Percentiles rank a stretch among this genome's conserved stretches.
phyloP scores from a whole-genome alignment of 2,113 vertebrate genomes.

The Crotalus tigris region DNA sequence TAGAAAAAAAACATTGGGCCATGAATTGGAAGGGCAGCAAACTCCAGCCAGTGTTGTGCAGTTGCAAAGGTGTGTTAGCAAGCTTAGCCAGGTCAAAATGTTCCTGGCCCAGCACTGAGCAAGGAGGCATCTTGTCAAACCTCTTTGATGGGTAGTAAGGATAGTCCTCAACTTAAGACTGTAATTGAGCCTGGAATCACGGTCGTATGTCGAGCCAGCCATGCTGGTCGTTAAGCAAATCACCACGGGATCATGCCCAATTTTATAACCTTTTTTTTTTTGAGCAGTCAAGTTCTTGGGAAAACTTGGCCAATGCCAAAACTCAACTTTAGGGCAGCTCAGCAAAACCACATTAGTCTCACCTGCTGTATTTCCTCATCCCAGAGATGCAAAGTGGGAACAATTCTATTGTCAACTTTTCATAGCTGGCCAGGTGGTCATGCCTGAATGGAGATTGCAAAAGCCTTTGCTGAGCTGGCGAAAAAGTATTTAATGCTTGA shows the following conservation, averaged over 20 bases:
- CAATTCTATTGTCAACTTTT: not conserved
- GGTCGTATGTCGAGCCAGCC: not conserved
- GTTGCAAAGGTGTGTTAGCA: not conserved
- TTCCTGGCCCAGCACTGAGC: not conserved
- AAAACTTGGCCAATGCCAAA: not conserved
- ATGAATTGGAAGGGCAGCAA: not conserved
- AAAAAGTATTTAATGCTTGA: not conserved
- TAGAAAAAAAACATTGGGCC: not conserved
- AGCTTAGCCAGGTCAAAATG: not conserved
- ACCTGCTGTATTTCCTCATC: not conserved
- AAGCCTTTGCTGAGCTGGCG: not conserved
- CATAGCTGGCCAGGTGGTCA: too few relatives aligned
- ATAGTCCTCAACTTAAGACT: not conserved
- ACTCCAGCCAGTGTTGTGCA: not conserved
- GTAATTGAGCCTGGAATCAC: not conserved
- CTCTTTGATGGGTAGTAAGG: not conserved
- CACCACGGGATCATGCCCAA: rapidly evolving
- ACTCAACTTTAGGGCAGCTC: not conserved
- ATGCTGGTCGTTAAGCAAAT: not conserved
- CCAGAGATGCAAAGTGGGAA: not conserved
- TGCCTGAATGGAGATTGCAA: not conserved
- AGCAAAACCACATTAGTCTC: not conserved
- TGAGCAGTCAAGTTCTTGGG: not conserved
- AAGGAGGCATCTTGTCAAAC: not conserved
- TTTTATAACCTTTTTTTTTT: not conserved